Base-by-base conservation (phyloP, 2,797 vertebrate genomes). In the Coilia nasus region DNA sequence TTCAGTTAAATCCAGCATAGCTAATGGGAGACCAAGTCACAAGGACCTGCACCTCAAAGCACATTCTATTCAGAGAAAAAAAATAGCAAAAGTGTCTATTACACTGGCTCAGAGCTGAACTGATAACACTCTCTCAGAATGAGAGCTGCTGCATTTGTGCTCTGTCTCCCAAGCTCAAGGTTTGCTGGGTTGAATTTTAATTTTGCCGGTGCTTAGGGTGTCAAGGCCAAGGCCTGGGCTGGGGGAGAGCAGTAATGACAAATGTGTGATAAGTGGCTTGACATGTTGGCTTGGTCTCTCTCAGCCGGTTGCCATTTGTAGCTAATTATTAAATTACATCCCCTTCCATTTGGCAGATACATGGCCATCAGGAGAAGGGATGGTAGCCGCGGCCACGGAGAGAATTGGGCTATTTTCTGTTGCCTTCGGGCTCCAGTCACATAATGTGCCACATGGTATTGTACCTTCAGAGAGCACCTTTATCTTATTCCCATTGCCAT, bases 251-350 rank as follows among this genome's bases (percentile, higher is more conserved):
- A 10, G 71, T 78, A 78, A 78, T 78, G 35, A 78, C 71, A 78
- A 78, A 78, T 78, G 71, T 78, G 71, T 78, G 71, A 78, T 78
- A 78, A 78, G 71, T 78, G 71, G 71, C 71, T 44, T 78, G 71
- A 78, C 71, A 78, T 44, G 71, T 78, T 78, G 71, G 71, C 71
- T 31, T 41, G 71, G 12, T 78, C 71, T 31, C 71, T 78, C 71
- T 41, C 71, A 21, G 71, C 71, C 21, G 35, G 71, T 78, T 44
- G 71, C 71, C 71, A 78, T 78, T 78, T 78, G 71, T 78, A 44
- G 71, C 35, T 78, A 78, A 78, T 78, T 78, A 78, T 78, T 78
- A 78, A 78, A 78, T 78, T 78, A 78, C 71, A 78, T 78, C 71
- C 71, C 71, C 41, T 35, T 78, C 71, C 71, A 78, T 78, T 78